phyloP scores from a whole-genome alignment of 1,140 invertebrate species.

The Aporrectodea caliginosa region DNA sequence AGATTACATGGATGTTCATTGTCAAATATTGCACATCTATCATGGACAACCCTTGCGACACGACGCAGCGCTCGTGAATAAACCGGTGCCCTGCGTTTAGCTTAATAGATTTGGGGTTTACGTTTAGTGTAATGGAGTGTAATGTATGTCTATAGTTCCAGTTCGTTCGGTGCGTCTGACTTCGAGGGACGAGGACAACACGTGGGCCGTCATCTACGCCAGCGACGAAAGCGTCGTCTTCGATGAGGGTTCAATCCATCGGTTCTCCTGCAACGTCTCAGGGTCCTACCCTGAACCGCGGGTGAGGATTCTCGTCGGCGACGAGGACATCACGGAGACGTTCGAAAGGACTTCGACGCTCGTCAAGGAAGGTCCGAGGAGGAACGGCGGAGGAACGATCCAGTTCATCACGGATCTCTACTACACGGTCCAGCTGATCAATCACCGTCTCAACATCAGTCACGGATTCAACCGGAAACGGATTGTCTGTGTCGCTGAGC shows the following conservation, averaged over 20 bases:
- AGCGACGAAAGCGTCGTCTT: not conserved
- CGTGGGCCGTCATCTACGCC: not conserved
- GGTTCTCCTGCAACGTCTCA: not conserved
- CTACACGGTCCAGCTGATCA: not conserved
- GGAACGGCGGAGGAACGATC: not conserved
- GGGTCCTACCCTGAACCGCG: not conserved
- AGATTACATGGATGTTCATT: too few species aligned
- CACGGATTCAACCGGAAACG: not conserved
- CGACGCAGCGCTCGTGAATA: too few species aligned
- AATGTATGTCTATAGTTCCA: too few species aligned
- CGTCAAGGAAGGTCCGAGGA: not conserved
- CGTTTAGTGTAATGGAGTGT: too few species aligned
- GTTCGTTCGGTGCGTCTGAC: not conserved
- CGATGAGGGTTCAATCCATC: not conserved
- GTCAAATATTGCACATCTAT: too few species aligned
- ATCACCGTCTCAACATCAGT: not conserved
- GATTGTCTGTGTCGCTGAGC: not conserved
- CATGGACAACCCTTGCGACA: too few species aligned
- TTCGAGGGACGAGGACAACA: not conserved
- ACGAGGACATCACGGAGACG: not conserved
- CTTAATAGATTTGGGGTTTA: too few species aligned
- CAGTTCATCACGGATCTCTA: not conserved
- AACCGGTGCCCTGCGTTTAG: too few species aligned
- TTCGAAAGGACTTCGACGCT: not conserved
- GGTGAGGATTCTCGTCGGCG: not conserved